Evolutionary conservation across 2,888 invertebrate species (phyloP).

Genomic region (Laspeyria flexula): DNA sequence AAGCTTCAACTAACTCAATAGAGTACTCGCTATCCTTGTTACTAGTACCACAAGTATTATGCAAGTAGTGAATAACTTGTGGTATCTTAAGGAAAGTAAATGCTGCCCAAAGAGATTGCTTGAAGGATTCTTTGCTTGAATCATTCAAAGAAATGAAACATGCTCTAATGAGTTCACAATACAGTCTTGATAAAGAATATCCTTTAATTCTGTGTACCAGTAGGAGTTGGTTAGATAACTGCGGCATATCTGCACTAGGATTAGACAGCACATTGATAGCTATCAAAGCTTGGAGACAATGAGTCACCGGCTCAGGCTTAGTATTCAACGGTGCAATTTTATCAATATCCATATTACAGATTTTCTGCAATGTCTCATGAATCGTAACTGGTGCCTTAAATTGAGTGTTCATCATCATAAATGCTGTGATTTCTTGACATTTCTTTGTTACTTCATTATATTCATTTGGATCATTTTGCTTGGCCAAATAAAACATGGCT

Average conservation of each 20-base stretch:
- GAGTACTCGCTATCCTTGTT: conserved; percentile 89
- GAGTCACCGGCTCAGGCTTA: conserved; percentile 88
- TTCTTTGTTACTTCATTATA: conserved; percentile 89
- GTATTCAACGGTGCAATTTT: conserved; percentile 84
- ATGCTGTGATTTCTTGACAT: conserved; percentile 89
- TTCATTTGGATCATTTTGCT: conserved; percentile 91
- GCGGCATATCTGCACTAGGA: conserved; percentile 93
- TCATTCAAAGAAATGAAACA: conserved; percentile 96
- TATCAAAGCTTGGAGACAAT: conserved; percentile 92
- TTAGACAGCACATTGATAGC: conserved; percentile 94
- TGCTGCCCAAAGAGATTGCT: conserved; percentile 97
- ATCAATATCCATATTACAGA: conserved; percentile 88
- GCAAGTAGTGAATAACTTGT: conserved; percentile 90
- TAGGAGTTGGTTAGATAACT: conserved; percentile 92
- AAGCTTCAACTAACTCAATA: conserved; percentile 92
- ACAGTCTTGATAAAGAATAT: conserved; percentile 92
- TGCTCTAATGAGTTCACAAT: conserved; percentile 95
- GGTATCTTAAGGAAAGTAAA: conserved; percentile 97
- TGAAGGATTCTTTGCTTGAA: conserved; percentile 91
- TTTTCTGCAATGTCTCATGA: conserved; percentile 87
- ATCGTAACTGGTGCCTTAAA: conserved; percentile 85
- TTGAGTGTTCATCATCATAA: conserved; percentile 86
- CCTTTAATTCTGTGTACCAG: conserved; percentile 95
- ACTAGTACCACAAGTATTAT: conserved; percentile 84
- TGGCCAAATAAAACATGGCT: conserved; percentile 93